These are phyloP conservation scores for Latrodectus hesperus DNA, from an alignment of 2,888 invertebrate species.

Conservation along the genomic window DNA sequence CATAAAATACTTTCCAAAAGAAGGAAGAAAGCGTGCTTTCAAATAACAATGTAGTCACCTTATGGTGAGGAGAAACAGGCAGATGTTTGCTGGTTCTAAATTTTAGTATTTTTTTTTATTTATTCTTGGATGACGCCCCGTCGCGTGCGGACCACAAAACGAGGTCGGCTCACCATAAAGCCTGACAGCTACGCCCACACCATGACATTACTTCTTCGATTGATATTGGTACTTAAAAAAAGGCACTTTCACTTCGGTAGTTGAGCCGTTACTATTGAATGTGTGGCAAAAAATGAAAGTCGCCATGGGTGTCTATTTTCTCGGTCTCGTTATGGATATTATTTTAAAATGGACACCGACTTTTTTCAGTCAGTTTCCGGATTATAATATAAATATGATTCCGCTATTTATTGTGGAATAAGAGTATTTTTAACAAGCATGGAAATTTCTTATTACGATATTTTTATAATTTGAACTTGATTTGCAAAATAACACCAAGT, in stretches of 20 bases:
- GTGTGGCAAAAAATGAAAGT: too few relatives aligned
- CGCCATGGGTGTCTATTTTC: too few relatives aligned
- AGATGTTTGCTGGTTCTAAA: constrained; percentile 23
- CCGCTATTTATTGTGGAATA: too few relatives aligned
- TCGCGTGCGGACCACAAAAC: constrained; percentile 34
- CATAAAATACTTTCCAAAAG: not conserved
- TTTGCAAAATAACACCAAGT: too few relatives aligned
- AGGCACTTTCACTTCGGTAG: not conserved
- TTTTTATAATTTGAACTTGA: too few relatives aligned
- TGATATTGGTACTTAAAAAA: constrained; percentile 16
- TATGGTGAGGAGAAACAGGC: constrained; percentile 12
- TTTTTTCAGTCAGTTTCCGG: too few relatives aligned
- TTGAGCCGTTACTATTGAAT: not conserved
- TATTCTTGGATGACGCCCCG: constrained; percentile 33
- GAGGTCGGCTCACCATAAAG: constrained; percentile 39
- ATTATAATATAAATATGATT: too few relatives aligned
- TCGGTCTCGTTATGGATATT: too few relatives aligned
- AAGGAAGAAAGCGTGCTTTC: constrained; percentile 14
- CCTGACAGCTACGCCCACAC: constrained; percentile 46
- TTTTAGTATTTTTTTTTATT: constrained; percentile 6
- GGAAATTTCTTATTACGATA: too few relatives aligned
- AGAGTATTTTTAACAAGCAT: too few relatives aligned
- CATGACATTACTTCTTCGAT: constrained; percentile 29
- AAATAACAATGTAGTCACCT: constrained; percentile 32
- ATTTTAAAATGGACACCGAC: too few relatives aligned